phyloP scores from a whole-genome alignment of 2,797 vertebrate genomes.

The Phoxinus dragarum region DNA sequence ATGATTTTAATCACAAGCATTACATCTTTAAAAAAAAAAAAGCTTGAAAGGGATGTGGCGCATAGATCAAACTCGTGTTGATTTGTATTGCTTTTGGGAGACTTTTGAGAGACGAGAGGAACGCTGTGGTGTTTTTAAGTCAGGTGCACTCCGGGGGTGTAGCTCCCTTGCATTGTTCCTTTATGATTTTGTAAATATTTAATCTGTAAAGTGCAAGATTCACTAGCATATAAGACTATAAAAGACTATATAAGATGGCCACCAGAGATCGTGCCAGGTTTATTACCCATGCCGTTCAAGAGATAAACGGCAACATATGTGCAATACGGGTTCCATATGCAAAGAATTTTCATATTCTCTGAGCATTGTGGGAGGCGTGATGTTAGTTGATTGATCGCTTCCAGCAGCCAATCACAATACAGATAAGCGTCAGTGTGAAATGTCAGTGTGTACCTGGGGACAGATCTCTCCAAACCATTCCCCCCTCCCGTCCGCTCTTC shows the following conservation, averaged over 20 bases:
- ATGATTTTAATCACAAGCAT: slow-evolving; percentile 11
- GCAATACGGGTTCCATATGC: neutral
- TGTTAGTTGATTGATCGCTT: slow-evolving; percentile 23
- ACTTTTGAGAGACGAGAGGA: neutral
- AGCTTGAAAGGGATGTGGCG: slow-evolving; percentile 37
- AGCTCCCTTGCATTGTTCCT: neutral
- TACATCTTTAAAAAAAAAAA: slow-evolving; percentile 10
- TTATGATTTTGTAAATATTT: slow-evolving; percentile 5
- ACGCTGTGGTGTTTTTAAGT: slow-evolving; percentile 6
- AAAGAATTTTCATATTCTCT: slow-evolving; percentile 11
- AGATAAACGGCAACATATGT: neutral
- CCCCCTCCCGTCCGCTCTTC: neutral
- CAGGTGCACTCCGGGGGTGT: slow-evolving; percentile 14
- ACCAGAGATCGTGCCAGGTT: neutral
- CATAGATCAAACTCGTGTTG: slow-evolving; percentile 25
- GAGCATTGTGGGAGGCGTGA: slow-evolving; percentile 1
- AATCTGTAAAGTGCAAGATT: neutral
- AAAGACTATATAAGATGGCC: no score
- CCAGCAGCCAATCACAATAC: slow-evolving; percentile 18
- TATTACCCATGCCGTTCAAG: neutral
- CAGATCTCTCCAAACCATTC: neutral
- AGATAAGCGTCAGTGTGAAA: slow-evolving; percentile 28
- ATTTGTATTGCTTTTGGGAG: slow-evolving; percentile 3
- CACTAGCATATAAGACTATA: neutral
- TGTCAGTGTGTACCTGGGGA: slow-evolving; percentile 37